These are phyloP conservation scores for Rhopilema esculentum DNA, from an alignment of 30 jellyfish, hydroid and myxozoan genomes.

Conservation along the genomic window DNA sequence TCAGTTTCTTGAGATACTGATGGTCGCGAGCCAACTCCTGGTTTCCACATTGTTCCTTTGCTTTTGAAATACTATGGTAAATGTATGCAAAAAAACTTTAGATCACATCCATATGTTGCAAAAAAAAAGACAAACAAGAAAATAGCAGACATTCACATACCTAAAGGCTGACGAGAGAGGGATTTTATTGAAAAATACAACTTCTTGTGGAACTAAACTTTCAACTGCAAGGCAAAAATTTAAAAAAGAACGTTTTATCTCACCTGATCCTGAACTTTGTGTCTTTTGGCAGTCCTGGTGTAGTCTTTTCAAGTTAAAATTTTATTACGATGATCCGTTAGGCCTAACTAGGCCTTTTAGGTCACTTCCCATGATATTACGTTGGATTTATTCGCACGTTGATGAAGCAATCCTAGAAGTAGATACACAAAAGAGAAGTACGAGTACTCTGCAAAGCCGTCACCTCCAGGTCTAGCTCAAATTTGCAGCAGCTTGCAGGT, in stretches of 20 bases:
- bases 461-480: constrained; percentile 58
- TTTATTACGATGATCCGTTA: not conserved
- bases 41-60: constrained; percentile 62
- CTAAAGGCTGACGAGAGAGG: not conserved
- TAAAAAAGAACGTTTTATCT: not conserved
- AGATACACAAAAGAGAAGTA: not conserved
- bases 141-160: not conserved
- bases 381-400: not conserved
- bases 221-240: not conserved
- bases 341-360: constrained; percentile 29
- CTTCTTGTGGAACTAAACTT: not conserved
- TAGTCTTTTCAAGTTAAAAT: not conserved
- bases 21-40: constrained; percentile 30
- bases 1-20: constrained; percentile 67
- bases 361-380: not conserved
- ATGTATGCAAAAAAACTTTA: not conserved
- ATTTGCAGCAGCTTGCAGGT: constrained; percentile 78
- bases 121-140: not conserved
- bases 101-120: not conserved
- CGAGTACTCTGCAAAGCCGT: constrained; percentile 38
- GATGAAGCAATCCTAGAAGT: not conserved
- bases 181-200: not conserved
- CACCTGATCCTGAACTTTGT: not conserved
- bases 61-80: not conserved
- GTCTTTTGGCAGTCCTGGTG: not conserved